Evolutionary conservation across 92 coral and sea anemone genomes (phyloP).

Genomic region (Plumapathes pennacea): DNA sequence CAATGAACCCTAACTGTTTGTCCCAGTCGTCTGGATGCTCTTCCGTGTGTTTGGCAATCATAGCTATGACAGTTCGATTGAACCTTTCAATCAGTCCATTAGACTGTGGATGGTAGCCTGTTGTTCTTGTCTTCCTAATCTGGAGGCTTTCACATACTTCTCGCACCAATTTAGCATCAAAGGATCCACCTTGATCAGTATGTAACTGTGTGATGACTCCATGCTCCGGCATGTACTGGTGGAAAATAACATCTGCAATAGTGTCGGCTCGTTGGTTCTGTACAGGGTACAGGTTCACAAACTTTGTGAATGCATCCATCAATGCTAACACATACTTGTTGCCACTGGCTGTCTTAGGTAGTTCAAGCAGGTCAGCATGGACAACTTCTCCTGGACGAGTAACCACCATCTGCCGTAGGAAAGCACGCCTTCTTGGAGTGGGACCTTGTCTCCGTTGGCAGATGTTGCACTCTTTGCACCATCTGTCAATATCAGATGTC

Average conservation of each 20-base stretch:
- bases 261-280: constrained; percentile 16
- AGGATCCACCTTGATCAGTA: constrained; percentile 15
- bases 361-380: constrained; percentile 18
- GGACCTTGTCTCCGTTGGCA: constrained; percentile 22
- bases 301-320: constrained; percentile 24
- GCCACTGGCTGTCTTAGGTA: constrained; percentile 10
- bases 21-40: constrained; percentile 18
- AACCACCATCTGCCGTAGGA: constrained; percentile 2
- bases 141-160: constrained; percentile 24
- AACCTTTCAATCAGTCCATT: constrained; percentile 20
- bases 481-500: constrained; percentile 16
- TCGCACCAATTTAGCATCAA: constrained; percentile 16
- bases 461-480: constrained; percentile 16
- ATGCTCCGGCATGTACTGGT: constrained; percentile 11
- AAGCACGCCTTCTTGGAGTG: constrained; percentile 11
- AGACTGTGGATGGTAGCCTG: constrained; percentile 19
- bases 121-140: constrained; percentile 40
- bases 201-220: constrained; percentile 33
- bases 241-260: constrained; percentile 21
- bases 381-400: constrained; percentile 20
- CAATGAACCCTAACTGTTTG: constrained; percentile 7
- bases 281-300: constrained; percentile 21
- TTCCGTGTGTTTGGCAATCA: constrained; percentile 13
- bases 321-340: constrained; percentile 16
- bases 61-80: constrained; percentile 7